These are phyloP conservation scores for Lepidocyrtinus sp. DNA, from an alignment of 2,888 invertebrate species.

Conservation along the genomic window DNA sequence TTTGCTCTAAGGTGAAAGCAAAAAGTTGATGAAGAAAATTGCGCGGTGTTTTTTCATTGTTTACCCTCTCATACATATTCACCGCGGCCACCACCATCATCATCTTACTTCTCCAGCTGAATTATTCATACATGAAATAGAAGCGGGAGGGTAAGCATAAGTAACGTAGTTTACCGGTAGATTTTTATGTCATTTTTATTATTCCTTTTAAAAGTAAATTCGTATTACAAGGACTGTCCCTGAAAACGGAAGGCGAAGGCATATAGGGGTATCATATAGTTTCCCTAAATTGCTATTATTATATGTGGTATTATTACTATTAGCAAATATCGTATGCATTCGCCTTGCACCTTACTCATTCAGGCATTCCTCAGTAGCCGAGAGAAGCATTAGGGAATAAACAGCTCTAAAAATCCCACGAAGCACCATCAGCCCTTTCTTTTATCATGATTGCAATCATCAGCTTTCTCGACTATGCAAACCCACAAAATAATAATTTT, in stretches of 20 bases:
- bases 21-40: background rate
- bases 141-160: background rate
- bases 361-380: background rate
- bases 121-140: background rate
- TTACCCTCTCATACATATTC: background rate
- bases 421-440: no score
- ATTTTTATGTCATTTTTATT: background rate
- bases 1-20: background rate
- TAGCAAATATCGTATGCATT: background rate
- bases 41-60: background rate
- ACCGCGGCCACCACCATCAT: background rate
- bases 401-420: no score
- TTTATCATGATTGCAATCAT: no score
- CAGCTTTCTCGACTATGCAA: no score
- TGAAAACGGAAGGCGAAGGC: no score
- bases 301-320: background rate
- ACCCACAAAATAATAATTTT: background rate
- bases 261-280: no score
- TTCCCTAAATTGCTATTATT: no score
- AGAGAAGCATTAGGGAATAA: no score
- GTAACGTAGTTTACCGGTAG: background rate
- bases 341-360: background rate
- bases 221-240: constrained; percentile 1
- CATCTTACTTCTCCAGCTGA: background rate
- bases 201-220: constrained; percentile 2